Conservation (phyloP, 2,797 vertebrate genomes). For the Microtus agrestis region DNA sequence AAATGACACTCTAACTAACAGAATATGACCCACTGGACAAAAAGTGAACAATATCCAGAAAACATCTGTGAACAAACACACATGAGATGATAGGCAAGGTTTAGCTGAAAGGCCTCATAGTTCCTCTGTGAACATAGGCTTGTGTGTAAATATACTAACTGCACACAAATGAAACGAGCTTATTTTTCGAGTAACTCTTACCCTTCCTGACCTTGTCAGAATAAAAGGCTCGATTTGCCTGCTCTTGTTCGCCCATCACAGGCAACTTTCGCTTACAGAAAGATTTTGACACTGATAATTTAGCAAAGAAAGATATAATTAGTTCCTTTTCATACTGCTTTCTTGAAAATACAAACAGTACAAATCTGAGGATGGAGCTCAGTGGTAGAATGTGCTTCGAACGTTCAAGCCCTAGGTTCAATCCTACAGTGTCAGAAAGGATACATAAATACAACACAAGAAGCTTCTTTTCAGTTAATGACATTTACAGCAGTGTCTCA, state of each 20-base stretch:
- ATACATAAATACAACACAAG: neutral
- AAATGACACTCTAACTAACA: neutral
- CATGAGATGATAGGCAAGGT: neutral
- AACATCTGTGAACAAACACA: neutral
- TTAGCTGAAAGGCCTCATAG: neutral
- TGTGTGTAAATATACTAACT: neutral
- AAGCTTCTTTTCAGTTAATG: neutral
- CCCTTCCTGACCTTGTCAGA: neutral
- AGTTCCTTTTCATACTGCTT: neutral
- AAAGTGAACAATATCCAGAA: neutral
- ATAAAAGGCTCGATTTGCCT: neutral
- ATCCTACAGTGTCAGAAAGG: neutral
- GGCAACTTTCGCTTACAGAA: constrained; percentile 14
- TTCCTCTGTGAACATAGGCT: neutral
- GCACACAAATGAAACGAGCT: neutral
- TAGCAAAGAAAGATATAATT: neutral
- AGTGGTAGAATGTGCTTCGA: neutral
- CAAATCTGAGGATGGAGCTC: neutral
- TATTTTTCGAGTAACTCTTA: neutral
- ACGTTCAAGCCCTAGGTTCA: too few species aligned
- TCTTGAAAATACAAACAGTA: constrained; percentile 45
- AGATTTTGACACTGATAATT: constrained; percentile 28
- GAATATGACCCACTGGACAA: neutral
- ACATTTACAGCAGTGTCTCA: neutral
- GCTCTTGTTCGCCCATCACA: too few species aligned